Evolutionary conservation across 2,797 vertebrate genomes (phyloP), one percentile per base, ranked within the genome.

Genomic region (Spinus olivaceus): DNA sequence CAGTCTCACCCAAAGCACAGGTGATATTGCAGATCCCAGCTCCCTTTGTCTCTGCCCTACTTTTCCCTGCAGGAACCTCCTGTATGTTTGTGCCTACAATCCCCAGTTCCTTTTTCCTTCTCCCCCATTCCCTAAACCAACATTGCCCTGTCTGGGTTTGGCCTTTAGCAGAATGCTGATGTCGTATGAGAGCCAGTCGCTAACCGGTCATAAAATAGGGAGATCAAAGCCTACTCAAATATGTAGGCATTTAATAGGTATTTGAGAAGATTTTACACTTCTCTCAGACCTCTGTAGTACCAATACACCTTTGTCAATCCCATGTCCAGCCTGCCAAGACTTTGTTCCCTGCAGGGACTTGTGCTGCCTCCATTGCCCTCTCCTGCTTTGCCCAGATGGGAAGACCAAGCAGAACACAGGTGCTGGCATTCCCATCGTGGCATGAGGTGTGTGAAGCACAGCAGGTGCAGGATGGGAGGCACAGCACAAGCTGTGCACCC

Each of bases 121-220:
- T 80, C 25, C 4, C 8, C 33, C 9, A 6, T 35, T 65, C 37
- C n/a, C 24, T 53, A 28, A 47, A 8, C 33, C n/a, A 61, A 30
- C 25, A 33, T 22, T 22, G 9, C 2, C 3, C 5, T 0, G 0
- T 22, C 46, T 70, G 9, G 4, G 27, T 82, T 69, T 37, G 53
- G 16, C 21, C 27, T 73, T 66, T 67, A 79, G 37, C 8, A 23
- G 24, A 37, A 37, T 53, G 22, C 12, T 81, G 59, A n/a, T 39
- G 4, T 47, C 5, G 2, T 51, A 53, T 7, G n/a, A 80, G 54
- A 10, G 10, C n/a, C 42, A 35, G 16, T 54, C 32, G 54, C 20
- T 33, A 74, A 50, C 13, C 2, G 4, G 8, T 65, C 24, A 35
- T 44, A 30, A 80, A 81, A 46, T 6, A 77, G 12, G 63, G 8